Conservation (phyloP, 1,140 invertebrate species). For the Eupeodes corollae region DNA sequence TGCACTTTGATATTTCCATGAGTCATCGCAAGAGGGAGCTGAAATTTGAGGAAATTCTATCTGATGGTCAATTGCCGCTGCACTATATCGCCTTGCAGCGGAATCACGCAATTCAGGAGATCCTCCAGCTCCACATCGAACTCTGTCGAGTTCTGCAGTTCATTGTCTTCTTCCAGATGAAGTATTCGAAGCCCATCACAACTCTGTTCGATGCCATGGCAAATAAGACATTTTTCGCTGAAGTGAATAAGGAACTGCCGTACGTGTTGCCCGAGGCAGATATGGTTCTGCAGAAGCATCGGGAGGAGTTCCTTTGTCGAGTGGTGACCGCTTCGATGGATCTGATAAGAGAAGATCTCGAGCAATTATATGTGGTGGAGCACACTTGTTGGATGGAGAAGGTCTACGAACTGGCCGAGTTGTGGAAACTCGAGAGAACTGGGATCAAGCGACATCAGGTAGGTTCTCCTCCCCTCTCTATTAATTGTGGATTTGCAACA, state of each 20-base stretch:
- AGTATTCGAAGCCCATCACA: slow-evolving; percentile 56
- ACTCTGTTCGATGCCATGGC: slow-evolving; percentile 59
- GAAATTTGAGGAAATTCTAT: slow-evolving; percentile 57
- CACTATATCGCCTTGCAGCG: slow-evolving; percentile 67
- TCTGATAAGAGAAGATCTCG: slow-evolving; percentile 43
- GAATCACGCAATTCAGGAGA: slow-evolving; percentile 57
- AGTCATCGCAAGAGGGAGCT: slow-evolving; percentile 41
- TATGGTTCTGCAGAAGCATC: slow-evolving; percentile 39
- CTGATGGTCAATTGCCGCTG: slow-evolving; percentile 52
- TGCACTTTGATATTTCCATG: slow-evolving; percentile 47
- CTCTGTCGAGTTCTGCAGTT: slow-evolving; percentile 63
- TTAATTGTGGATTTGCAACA: neutral
- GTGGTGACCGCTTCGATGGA: slow-evolving; percentile 54
- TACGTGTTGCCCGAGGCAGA: slow-evolving; percentile 38
- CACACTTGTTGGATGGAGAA: slow-evolving; percentile 56
- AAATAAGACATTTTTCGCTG: slow-evolving; percentile 43
- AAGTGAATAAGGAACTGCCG: slow-evolving; percentile 39
- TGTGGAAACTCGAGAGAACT: slow-evolving; percentile 63
- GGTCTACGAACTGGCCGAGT: slow-evolving; percentile 56
- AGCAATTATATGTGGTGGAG: slow-evolving; percentile 44
- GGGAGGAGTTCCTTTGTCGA: slow-evolving; percentile 52
- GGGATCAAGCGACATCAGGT: slow-evolving; percentile 47
- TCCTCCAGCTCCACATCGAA: slow-evolving; percentile 69
- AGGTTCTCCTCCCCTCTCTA: neutral
- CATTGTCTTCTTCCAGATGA: slow-evolving; percentile 66